Evolutionary conservation across 2,888 invertebrate species (phyloP), one percentile per base, ranked within the genome.

Genomic region (Thalpophila matura): DNA sequence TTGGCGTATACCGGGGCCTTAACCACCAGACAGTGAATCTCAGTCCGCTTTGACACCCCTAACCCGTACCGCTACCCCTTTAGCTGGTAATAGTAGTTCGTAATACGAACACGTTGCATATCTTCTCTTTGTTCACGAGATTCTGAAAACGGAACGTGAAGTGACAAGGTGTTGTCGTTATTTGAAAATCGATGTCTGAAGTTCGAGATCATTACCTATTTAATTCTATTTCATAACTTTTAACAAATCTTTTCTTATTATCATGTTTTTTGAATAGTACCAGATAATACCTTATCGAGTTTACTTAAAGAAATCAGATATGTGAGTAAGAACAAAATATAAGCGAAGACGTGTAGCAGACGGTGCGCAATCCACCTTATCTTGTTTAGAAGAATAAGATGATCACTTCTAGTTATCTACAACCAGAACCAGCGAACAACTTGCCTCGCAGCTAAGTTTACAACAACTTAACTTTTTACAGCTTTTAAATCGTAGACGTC

Each of bases 21-120:
- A n/a, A n/a, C n/a, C n/a, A n/a, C n/a, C n/a, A n/a, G n/a, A 62
- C 50, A 18, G 6, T 14, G 3, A 33, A 24, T n/a, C 16, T 14
- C 9, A 18, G 16, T 14, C 61, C 10, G 43, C 12, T 49, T 50
- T 29, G 37, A 42, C 33, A 33, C 22, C 42, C 26, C 40, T 29
- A n/a, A 18, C 12, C 18, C 10, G 31, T 12, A 49, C 22, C 16
- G 0, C 16, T 22, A 43, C 33, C 29, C 29, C 29, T 16, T 5
- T 26, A 38, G 6, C 31, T 53, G 16, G 16, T 16, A 12, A 16
- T n/a, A 14, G 10, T 37, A 43, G 35, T 71, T 69, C 31, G 33
- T 33, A 71, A 51, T 20, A 51, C 50, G 51, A 46, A 59, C 59
- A 70, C 65, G 46, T 70, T 40, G 43, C 71, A 57, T 45, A 63